Percentiles rank a stretch among this genome's conserved stretches.
phyloP scores from a whole-genome alignment of 1,140 invertebrate species.

The Sinella curviseta region DNA sequence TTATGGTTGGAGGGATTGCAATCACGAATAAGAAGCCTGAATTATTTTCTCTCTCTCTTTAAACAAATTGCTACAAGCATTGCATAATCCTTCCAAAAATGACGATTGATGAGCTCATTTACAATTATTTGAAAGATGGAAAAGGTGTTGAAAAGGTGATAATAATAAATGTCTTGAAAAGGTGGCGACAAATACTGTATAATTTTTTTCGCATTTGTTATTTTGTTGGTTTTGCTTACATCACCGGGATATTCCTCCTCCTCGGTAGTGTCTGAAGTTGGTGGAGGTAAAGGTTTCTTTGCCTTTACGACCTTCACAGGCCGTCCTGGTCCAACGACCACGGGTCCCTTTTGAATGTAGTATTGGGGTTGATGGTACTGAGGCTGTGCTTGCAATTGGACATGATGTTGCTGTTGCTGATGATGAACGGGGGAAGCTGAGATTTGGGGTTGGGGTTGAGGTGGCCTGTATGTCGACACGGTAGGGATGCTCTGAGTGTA shows the following conservation, averaged over 20 bases:
- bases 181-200: constrained; percentile 41
- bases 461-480: constrained; percentile 26
- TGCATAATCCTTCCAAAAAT: too few species aligned
- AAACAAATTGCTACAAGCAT: too few species aligned
- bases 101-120: too few species aligned
- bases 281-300: background rate
- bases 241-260: constrained; percentile 47
- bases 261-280: background rate
- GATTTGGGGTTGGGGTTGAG: background rate
- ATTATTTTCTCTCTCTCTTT: too few species aligned
- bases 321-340: background rate
- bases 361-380: constrained; percentile 28
- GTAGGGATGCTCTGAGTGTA: constrained; percentile 33
- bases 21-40: too few species aligned
- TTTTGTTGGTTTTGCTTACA: constrained; percentile 31
- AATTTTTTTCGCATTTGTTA: background rate
- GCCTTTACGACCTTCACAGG: constrained; percentile 25
- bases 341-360: constrained; percentile 29
- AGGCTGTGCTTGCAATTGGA: too few species aligned
- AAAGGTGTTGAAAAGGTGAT: background rate
- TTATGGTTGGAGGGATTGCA: background rate
- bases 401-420: background rate
- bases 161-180: constrained; percentile 24
- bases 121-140: background rate
- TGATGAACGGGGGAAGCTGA: background rate